Base-by-base conservation (phyloP, 2,888 invertebrate species). In the Acleris holmiana region DNA sequence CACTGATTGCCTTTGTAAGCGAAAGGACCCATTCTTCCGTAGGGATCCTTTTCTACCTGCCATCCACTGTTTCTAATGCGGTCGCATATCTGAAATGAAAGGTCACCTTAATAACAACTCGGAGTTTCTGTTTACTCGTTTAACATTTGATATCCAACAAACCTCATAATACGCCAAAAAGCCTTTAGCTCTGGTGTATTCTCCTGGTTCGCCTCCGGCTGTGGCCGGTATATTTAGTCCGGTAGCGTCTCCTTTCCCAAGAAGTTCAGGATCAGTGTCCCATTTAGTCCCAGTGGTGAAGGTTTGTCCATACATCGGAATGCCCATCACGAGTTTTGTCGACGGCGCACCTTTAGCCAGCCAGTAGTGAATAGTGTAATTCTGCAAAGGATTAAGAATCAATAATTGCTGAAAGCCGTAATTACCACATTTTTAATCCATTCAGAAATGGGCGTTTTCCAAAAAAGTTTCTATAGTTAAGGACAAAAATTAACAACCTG, bases 311-410 rank as follows among this genome's bases (percentile, higher is more conserved):
- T 98, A 98, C 54, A 97, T 86, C 0, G 98, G 98, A 94, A 98
- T 96, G 40, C 97, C 98, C 96, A 98, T 96, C 0, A 98, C 95
- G 25, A 98, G 93, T 78, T 96, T 98, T 25, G 95, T 94, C 0
- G 96, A 93, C 0, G 97, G 96, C 0, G 97, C 97, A 15, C 98
- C 98, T 79, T 96, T 95, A 35, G 95, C 93, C 68, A 97, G 96
- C 98, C 98, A 98, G 82, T 98, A 97, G 78, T 97, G 95, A 66
- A 98, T 95, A 0, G 98, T 96, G 82, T 94, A 98, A 83, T 98
- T 97, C 96, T 96, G 73, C 4, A 83, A 76, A 71, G 21, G 8
- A 51, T 2, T 15, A 41, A 18, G 23, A 6, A 40, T 13, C 2
- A 25, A 8, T 18, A 55, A n/a, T n/a, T 5, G n/a, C 10, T 13